Evolutionary conservation across 2,888 invertebrate species (phyloP).

Genomic region (Shargacucullia verbasci): DNA sequence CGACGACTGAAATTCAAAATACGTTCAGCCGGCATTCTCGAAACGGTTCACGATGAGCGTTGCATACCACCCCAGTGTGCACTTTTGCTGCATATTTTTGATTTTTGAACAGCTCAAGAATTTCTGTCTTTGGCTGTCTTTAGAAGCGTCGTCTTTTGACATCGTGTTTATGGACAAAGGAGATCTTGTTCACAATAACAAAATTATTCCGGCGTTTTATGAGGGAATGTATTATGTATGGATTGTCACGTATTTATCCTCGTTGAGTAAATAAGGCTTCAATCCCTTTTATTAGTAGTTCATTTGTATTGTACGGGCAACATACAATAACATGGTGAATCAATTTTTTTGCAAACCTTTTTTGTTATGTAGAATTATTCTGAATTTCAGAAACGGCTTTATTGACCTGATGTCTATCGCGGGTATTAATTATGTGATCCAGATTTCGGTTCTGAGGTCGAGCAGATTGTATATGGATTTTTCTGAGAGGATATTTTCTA

Average conservation of each 20-base stretch:
- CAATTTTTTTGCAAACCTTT: too few species aligned
- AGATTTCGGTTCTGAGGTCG: too few species aligned
- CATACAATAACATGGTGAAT: slow-evolving; percentile 35
- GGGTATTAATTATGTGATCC: too few species aligned
- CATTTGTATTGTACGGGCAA: slow-evolving; percentile 37
- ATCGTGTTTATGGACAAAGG: slow-evolving; percentile 20
- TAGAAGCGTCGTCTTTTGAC: slow-evolving; percentile 26
- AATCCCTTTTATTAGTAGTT: slow-evolving; percentile 52
- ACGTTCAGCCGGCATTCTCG: slow-evolving; percentile 34
- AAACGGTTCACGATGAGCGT: slow-evolving; percentile 40
- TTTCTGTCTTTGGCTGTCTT: slow-evolving; percentile 32
- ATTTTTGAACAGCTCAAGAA: slow-evolving; percentile 27
- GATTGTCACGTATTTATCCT: slow-evolving; percentile 49
- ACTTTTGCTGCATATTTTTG: slow-evolving; percentile 46
- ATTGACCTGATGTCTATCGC: too few species aligned
- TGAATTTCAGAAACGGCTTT: too few species aligned
- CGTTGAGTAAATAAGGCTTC: slow-evolving; percentile 43
- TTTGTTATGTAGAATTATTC: neutral
- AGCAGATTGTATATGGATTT: too few species aligned
- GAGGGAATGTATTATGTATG: slow-evolving; percentile 40
- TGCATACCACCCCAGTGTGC: slow-evolving; percentile 46
- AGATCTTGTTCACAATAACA: slow-evolving; percentile 43
- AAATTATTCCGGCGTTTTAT: slow-evolving; percentile 44
- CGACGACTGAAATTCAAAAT: slow-evolving; percentile 46
- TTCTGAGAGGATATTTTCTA: too few species aligned